Evolutionary conservation across 2,888 invertebrate genomes (phyloP).

Genomic region (Escarpia spicata): DNA sequence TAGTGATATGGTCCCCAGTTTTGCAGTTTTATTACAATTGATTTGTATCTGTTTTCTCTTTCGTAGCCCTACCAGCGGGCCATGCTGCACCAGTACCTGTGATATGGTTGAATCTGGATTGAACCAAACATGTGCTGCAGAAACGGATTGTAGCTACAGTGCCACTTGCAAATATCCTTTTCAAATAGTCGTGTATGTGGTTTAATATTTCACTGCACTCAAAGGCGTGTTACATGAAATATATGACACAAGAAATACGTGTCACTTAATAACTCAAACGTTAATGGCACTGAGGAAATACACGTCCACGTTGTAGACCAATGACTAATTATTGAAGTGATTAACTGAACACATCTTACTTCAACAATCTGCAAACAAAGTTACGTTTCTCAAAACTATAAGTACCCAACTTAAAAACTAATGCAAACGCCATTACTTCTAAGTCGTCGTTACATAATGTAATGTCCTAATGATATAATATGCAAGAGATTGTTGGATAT

Average conservation of each 20-base stretch:
- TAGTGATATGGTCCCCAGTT: no score
- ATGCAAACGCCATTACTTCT: background rate
- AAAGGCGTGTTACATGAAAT: background rate
- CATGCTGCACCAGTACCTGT: conserved; percentile 78
- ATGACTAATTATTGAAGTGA: background rate
- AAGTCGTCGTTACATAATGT: background rate
- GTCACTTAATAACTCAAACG: background rate
- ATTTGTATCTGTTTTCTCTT: background rate
- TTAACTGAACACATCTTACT: background rate
- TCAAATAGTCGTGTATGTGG: background rate
- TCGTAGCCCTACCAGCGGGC: conserved; percentile 93
- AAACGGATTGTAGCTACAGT: conserved; percentile 80
- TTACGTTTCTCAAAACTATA: background rate
- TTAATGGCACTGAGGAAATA: no score
- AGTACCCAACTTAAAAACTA: background rate
- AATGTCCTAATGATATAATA: background rate
- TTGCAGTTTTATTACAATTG: no score
- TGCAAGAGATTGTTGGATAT: background rate
- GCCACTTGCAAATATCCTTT: conserved; percentile 74
- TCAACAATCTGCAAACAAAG: background rate
- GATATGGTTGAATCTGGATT: background rate
- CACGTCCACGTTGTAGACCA: no score
- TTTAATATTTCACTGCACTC: background rate
- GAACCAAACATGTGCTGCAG: conserved; percentile 56
- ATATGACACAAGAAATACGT: no score